Percentiles rank a stretch among this genome's conserved stretches.
phyloP scores from a whole-genome alignment of 2,797 vertebrate species.

The Luscinia megarhynchos region DNA sequence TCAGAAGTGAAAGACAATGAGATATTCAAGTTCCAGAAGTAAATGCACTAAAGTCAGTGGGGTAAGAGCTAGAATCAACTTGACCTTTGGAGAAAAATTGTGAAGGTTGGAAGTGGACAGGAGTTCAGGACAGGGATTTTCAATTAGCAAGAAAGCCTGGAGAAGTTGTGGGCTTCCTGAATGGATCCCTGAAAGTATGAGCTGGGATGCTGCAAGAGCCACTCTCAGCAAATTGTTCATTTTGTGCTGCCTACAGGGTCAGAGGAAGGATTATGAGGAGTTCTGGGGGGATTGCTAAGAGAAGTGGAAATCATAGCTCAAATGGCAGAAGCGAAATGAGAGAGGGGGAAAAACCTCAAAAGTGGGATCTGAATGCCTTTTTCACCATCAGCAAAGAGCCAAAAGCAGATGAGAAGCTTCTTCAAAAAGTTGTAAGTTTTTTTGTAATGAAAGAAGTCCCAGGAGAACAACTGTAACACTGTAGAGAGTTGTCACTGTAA shows the following conservation, averaged over 20 bases:
- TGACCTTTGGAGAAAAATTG: neutral
- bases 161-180: neutral
- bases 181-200: neutral
- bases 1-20: neutral
- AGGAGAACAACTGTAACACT: neutral
- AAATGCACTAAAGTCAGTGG: neutral
- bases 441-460: neutral
- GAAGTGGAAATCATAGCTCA: neutral
- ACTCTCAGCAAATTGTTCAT: neutral
- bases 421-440: neutral
- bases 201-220: neutral
- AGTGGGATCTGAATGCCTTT: neutral
- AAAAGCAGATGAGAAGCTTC: neutral
- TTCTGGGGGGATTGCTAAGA: neutral
- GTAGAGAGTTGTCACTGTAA: neutral
- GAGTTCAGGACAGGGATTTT: neutral
- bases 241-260: neutral
- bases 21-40: neutral
- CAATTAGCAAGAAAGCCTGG: neutral
- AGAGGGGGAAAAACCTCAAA: neutral
- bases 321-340: neutral
- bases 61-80: neutral
- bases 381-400: neutral
- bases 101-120: neutral
- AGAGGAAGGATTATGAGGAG: neutral